These are phyloP conservation scores for Anoura caudifer DNA, from an alignment of 2,113 vertebrate genomes.

Conservation along the genomic window DNA sequence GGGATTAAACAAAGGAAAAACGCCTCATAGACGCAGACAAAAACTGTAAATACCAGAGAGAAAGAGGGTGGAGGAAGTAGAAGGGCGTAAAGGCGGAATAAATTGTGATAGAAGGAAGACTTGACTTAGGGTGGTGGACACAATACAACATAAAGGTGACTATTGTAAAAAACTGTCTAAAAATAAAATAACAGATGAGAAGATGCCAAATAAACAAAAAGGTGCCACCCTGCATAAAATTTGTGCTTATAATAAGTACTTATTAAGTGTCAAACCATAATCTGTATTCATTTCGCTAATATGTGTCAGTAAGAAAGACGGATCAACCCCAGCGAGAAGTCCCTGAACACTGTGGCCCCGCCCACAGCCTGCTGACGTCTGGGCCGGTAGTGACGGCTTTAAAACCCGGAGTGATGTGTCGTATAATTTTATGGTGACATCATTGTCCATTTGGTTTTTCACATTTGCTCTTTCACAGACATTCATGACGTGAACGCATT, in stretches of 20 bases:
- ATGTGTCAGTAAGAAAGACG: neutral
- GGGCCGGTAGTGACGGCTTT: neutral
- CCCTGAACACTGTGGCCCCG: neutral
- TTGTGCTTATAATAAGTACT: neutral
- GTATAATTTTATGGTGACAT: conserved; percentile 40
- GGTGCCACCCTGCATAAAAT: neutral
- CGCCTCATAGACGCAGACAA: neutral
- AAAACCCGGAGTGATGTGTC: neutral
- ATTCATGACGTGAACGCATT: neutral
- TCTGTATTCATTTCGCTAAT: conserved; percentile 1
- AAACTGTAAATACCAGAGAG: neutral
- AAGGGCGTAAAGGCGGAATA: neutral
- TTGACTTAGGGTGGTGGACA: neutral
- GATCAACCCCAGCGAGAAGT: neutral
- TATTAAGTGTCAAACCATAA: neutral
- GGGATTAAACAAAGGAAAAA: neutral
- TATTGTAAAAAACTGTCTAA: neutral
- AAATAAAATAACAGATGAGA: no score
- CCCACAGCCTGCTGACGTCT: neutral
- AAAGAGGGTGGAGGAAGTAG: neutral
- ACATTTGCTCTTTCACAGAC: conserved; percentile 1
- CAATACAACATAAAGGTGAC: neutral
- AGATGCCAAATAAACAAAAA: no score
- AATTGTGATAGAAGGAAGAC: neutral
- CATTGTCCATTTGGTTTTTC: conserved; percentile 36